Evolutionary conservation across 2,113 vertebrate species (phyloP), one percentile per base, ranked within the genome.

Genomic region (Connochaetes taurinus): DNA sequence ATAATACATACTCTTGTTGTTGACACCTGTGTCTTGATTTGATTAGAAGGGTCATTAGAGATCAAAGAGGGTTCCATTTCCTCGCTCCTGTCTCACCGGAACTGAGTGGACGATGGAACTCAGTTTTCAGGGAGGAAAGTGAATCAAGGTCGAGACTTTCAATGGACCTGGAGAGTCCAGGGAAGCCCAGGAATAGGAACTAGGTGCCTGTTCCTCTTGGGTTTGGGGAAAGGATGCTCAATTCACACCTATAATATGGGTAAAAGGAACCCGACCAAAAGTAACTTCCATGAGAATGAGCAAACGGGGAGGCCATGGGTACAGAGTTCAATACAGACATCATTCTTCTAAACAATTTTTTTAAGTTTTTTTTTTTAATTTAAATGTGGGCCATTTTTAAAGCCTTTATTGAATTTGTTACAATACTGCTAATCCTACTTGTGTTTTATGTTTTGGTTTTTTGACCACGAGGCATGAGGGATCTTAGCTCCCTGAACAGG

Each of bases 251-350:
- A 74, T 25, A 15, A 10, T 5, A 10, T 1, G 6, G 40, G 12
- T 21, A 17, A 25, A 40, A 86, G n/a, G 47, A 82, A 33, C n/a
- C 13, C 0, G 5, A 9, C 1, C 29, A 6, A 53, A 47, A 25
- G 17, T 19, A 11, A 19, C 81, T 1, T 23, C 27, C 0, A 0
- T 0, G 14, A 33, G 53, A 29, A 57, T 2, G 25, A 36, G 60
- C 74, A 52, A 21, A 10, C 21, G 27, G 33, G 29, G 17, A 47
- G 45, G 2, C 4, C 50, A 3, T 0, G 52, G n/a, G 19, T 23
- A 62, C 10, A 1, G 74, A 71, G 60, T 7, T 31, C 36, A 2
- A 7, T 2, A 3, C 0, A 5, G 17, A 74, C 7, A 7, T 7
- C 16, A 1, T 16, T 87, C 78, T 45, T 23, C 71, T 36, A 23